A percentile compares a stretch with the other conserved stretches of the same genome.
These are phyloP conservation scores for Sebastolobus altivelis DNA, from an alignment of 2,797 vertebrate species.

Conservation along the genomic window DNA sequence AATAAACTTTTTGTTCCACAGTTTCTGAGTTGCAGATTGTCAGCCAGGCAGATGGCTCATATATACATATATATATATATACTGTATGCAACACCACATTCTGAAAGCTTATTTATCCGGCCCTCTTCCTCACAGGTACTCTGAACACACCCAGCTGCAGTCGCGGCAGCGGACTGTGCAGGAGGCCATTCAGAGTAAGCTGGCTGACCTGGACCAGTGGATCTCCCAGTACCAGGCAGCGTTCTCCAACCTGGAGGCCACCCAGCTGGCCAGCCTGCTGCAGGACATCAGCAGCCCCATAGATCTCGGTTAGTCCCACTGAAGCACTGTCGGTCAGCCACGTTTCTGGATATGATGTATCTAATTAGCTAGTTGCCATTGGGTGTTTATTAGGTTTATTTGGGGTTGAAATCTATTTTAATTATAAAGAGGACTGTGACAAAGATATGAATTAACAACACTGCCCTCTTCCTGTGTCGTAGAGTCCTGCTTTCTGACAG, in stretches of 20 bases:
- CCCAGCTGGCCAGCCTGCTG: constrained; percentile 95
- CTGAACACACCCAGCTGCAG: constrained; percentile 96
- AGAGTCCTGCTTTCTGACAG: not conserved
- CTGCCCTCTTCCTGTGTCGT: not conserved
- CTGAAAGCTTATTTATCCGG: not conserved
- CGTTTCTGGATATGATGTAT: not conserved
- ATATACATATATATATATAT: too few species aligned
- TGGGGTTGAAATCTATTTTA: rapidly evolving
- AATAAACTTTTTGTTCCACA: not conserved
- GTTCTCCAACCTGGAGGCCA: constrained; percentile 94
- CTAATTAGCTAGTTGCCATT: not conserved
- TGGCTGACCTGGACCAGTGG: constrained; percentile 97
- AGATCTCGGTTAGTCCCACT: constrained; percentile 89
- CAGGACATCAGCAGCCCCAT: constrained; percentile 98
- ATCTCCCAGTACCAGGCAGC: constrained; percentile 97
- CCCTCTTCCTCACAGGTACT: constrained; percentile 86
- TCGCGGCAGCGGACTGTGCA: constrained; percentile 95
- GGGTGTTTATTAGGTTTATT: not conserved
- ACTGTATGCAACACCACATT: not conserved
- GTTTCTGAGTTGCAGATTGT: not conserved
- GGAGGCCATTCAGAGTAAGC: constrained; percentile 96
- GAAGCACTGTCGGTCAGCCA: not conserved
- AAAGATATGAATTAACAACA: not conserved
- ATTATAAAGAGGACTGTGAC: not conserved
- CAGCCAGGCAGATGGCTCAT: not conserved